phyloP scores from a whole-genome alignment of 2,888 invertebrate genomes.

The Spilarctia lutea region DNA sequence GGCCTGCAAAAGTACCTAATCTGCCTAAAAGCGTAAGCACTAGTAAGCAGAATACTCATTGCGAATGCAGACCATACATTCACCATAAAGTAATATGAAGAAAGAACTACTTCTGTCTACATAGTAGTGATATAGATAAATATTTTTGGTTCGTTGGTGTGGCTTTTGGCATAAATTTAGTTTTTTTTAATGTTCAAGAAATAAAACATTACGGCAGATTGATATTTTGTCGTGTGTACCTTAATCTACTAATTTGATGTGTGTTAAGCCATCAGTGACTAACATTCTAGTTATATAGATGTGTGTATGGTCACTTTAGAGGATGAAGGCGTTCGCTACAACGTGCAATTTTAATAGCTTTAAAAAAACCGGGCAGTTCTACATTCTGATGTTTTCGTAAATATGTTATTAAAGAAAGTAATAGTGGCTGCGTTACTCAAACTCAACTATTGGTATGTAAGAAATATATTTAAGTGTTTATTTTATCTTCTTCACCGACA shows the following conservation, averaged over 20 bases:
- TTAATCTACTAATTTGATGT: background rate
- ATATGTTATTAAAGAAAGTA: background rate
- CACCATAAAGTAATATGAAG: too few species aligned
- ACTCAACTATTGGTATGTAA: background rate
- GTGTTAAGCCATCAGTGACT: background rate
- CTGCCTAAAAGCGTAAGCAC: too few species aligned
- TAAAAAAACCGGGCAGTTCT: background rate
- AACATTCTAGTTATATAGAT: background rate
- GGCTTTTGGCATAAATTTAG: too few species aligned
- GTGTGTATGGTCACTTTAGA: background rate
- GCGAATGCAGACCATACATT: too few species aligned
- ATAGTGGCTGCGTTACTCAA: background rate
- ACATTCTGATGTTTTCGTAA: background rate
- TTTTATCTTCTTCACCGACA: background rate
- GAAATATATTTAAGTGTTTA: background rate
- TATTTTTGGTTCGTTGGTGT: too few species aligned
- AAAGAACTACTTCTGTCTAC: too few species aligned
- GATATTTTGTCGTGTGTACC: background rate
- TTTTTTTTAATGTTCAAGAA: too few species aligned
- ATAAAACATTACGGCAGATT: background rate
- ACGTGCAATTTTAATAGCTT: too few species aligned
- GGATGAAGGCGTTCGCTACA: background rate
- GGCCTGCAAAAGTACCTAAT: too few species aligned
- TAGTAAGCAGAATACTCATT: too few species aligned
- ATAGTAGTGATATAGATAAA: too few species aligned